phyloP scores from a whole-genome alignment of 2,888 invertebrate genomes.

The Unio delphinus region DNA sequence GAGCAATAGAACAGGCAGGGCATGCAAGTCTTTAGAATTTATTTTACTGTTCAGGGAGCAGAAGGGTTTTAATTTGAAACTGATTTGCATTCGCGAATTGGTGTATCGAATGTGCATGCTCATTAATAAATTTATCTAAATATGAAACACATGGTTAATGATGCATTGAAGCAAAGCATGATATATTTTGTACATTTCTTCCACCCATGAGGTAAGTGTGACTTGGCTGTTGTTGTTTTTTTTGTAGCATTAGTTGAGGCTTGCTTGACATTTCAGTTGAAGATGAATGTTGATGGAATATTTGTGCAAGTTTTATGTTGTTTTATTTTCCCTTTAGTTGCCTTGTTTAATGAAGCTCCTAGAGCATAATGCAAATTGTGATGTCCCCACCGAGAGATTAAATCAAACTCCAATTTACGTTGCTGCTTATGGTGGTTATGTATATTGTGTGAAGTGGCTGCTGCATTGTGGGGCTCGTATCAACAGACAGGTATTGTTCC shows the following conservation, averaged over 20 bases:
- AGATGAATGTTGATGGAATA: slow-evolving; percentile 4
- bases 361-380: slow-evolving; percentile 48
- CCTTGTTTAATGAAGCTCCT: slow-evolving; percentile 61
- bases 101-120: too few relatives aligned
- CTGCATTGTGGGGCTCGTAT: slow-evolving; percentile 63
- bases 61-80: too few relatives aligned
- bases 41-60: too few relatives aligned
- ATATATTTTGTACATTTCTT: too few relatives aligned
- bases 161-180: too few relatives aligned
- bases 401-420: slow-evolving; percentile 69
- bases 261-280: not conserved
- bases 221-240: too few relatives aligned
- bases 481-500: slow-evolving; percentile 62
- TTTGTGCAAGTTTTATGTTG: slow-evolving; percentile 2
- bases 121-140: too few relatives aligned
- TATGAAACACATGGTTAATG: too few relatives aligned
- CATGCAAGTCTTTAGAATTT: too few relatives aligned
- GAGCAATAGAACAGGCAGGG: too few relatives aligned
- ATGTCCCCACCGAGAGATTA: slow-evolving; percentile 55
- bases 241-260: not conserved
- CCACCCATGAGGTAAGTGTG: too few relatives aligned
- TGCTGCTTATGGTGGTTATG: slow-evolving; percentile 65
- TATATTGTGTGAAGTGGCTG: slow-evolving; percentile 69
- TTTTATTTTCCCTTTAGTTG: slow-evolving; percentile 37
- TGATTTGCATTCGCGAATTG: too few relatives aligned